Evolutionary conservation across 1,140 invertebrate species (phyloP), one percentile per base, ranked within the genome.

Genomic region (Parasteatoda tepidariorum): DNA sequence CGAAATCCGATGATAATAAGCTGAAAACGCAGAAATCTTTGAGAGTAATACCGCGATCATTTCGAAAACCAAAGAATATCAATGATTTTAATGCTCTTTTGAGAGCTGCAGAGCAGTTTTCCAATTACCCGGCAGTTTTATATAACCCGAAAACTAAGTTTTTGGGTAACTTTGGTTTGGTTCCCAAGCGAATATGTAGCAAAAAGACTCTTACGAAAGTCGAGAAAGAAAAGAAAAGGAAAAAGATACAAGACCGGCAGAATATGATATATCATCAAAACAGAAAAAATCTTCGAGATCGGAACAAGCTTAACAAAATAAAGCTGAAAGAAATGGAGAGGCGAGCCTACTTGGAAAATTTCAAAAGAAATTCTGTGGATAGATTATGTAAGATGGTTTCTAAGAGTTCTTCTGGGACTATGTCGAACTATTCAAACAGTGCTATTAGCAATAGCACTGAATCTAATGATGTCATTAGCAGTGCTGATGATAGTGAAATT

Each of bases 111-210:
- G 18, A 18, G 2, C 6, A 64, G 30, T 31, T 61, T 2, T 26
- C 11, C 15, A 6, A 9, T 26, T 64, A 66, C n/a, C 74, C 74
- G 15, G 15, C 34, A 11, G 24, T 76, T 34, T 64, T 66, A n/a
- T 64, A 15, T 0, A 24, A 48, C 9, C 22, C 26, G 2, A 76
- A 76, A 64, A 64, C 74, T 0, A 59, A 76, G 13, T 76, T 76
- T 54, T n/a, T 76, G 7, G 38, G 38, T 7, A 1, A 13, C 3
- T 30, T 76, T n/a, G 59, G 26, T 7, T 31, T 76, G 1, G 61
- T 76, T 22, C 74, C 74, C 9, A 76, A 76, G 31, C 15, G 34
- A 3, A 22, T 76, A 26, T 76, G 74, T 22, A 74, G 71, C 24
- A 18, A 48, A 7, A 61, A 38, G 34, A 74, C 33, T 1, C 31